These are phyloP conservation scores for Agelas oroides DNA, from an alignment of 37 sponge, comb jelly and placozoan genomes.

Conservation along the genomic window DNA sequence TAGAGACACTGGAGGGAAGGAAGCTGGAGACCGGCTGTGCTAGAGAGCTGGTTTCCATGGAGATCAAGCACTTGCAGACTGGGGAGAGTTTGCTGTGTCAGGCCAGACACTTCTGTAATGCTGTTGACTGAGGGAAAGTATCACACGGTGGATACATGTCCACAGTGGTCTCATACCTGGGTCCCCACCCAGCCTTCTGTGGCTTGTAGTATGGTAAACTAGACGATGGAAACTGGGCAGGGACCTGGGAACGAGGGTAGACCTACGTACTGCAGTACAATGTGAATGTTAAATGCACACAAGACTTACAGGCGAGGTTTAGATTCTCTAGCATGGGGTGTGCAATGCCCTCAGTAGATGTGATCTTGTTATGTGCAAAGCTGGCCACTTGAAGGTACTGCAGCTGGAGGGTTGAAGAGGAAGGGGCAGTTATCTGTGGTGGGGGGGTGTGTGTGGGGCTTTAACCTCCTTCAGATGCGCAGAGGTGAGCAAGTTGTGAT, in stretches of 20 bases:
- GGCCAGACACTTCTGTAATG: conserved; percentile 72
- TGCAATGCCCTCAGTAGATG: conserved; percentile 74
- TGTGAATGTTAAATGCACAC: background rate
- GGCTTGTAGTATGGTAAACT: too few relatives aligned
- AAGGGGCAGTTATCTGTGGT: background rate
- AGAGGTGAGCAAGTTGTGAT: conserved; percentile 81
- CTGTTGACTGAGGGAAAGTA: conserved; percentile 92
- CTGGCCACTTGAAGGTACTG: conserved; percentile 88
- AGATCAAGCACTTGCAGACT: conserved; percentile 76
- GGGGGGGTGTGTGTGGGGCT: background rate
- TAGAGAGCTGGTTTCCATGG: conserved; percentile 79
- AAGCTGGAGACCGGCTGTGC: conserved; percentile 59
- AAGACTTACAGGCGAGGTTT: conserved; percentile 79
- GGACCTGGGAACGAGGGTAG: too few relatives aligned
- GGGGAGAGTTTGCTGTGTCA: conserved; percentile 66
- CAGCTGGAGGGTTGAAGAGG: conserved; percentile 37
- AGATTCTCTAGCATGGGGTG: conserved; percentile 87
- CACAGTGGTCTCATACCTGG: too few relatives aligned
- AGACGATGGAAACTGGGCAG: too few relatives aligned
- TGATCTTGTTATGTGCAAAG: conserved; percentile 83
- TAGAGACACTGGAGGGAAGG: conserved; percentile 87
- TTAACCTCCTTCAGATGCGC: conserved; percentile 70
- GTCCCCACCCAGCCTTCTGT: too few relatives aligned
- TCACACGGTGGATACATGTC: background rate
- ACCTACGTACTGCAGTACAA: background rate